These are phyloP conservation scores for Psilopsiagon aymara DNA, from an alignment of 2,113 vertebrate genomes.

Conservation along the genomic window DNA sequence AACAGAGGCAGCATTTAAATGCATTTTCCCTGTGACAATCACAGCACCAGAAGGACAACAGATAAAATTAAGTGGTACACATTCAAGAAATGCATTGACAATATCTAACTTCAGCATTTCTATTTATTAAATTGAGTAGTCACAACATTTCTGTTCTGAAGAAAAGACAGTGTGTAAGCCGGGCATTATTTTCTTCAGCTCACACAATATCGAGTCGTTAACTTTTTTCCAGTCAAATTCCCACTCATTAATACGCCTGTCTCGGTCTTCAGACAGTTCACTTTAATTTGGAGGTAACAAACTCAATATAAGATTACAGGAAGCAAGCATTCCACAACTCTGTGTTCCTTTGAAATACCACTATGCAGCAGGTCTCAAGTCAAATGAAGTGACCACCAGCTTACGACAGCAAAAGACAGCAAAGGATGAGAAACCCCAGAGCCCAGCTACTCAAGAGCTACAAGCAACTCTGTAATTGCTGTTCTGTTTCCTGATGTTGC, in stretches of 20 bases:
- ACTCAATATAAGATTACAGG: background rate
- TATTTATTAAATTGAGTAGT: background rate
- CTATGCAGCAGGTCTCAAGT: background rate
- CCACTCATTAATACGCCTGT: background rate
- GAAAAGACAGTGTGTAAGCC: background rate
- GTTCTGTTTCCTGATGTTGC: background rate
- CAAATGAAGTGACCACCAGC: background rate
- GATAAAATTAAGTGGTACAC: background rate
- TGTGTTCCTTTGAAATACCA: background rate
- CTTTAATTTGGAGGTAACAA: background rate
- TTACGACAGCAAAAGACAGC: accelerated
- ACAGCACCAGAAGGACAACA: background rate
- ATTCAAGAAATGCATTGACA: background rate
- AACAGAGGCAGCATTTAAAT: background rate
- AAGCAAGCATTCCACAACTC: background rate
- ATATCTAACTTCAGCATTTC: background rate
- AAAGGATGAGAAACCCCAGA: background rate
- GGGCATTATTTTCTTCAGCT: background rate
- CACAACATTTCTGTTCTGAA: background rate
- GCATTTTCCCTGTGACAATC: background rate
- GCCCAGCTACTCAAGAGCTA: background rate
- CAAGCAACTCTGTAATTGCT: background rate
- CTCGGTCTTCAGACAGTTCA: background rate
- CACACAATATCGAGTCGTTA: background rate
- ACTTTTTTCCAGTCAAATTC: background rate